These are phyloP conservation scores for Ophraella communa DNA, from an alignment of 2,888 invertebrate genomes.

Conservation along the genomic window DNA sequence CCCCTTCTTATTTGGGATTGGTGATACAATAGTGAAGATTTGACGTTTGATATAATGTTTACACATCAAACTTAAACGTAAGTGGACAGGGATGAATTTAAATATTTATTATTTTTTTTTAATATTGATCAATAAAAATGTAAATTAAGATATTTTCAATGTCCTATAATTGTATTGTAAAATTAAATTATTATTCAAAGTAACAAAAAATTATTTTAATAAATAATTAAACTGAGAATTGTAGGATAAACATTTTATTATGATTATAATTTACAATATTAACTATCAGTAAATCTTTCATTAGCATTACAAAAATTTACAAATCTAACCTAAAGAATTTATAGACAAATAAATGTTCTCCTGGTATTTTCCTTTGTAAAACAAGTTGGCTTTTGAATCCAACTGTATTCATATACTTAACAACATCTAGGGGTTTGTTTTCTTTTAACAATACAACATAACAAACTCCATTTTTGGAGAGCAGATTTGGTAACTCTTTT, in stretches of 20 bases:
- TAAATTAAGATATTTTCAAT: no score
- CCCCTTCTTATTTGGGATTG: not conserved
- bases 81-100: no score
- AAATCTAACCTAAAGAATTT: constrained; percentile 62
- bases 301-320: not conserved
- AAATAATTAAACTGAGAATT: no score
- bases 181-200: no score
- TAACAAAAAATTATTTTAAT: no score
- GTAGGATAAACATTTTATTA: no score
- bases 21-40: not conserved
- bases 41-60: not conserved
- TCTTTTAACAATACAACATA: constrained; percentile 89
- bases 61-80: no score
- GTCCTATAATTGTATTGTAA: no score
- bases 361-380: constrained; percentile 78
- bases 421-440: constrained; percentile 81
- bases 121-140: no score
- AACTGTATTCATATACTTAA: constrained; percentile 64
- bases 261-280: no score
- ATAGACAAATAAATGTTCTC: constrained; percentile 86
- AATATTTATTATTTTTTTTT: no score
- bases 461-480: constrained; percentile 79
- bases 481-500: constrained; percentile 69
- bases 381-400: constrained; percentile 70
- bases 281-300: not conserved